phyloP scores from a whole-genome alignment of 1,140 invertebrate species.

The Papilio aristodemus region DNA sequence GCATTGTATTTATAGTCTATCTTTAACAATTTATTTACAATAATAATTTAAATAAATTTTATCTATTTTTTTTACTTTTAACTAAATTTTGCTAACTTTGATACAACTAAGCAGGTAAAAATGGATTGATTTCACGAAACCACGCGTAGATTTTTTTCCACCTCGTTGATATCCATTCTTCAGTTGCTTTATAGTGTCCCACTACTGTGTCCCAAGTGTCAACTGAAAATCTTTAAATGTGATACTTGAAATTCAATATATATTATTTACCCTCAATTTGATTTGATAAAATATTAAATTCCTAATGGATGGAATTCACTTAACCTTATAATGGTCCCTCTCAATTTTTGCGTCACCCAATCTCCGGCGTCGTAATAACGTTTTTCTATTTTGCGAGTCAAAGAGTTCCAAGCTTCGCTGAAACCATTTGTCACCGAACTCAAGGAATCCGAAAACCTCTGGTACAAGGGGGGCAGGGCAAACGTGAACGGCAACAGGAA shows the following conservation, averaged over 20 bases:
- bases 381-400: slow-evolving; percentile 1
- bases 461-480: background rate
- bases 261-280: slow-evolving; percentile 15
- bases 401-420: background rate
- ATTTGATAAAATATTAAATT: slow-evolving; percentile 3
- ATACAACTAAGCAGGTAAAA: background rate
- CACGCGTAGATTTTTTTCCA: slow-evolving; percentile 6
- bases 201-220: background rate
- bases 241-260: slow-evolving; percentile 13
- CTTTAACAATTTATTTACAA: background rate
- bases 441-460: background rate
- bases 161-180: background rate
- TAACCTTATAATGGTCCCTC: background rate
- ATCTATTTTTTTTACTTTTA: background rate
- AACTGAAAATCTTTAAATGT: slow-evolving; percentile 10
- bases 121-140: background rate
- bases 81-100: background rate
- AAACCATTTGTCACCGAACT: background rate
- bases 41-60: slow-evolving; percentile 14
- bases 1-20: no score
- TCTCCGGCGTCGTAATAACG: slow-evolving; percentile 3
- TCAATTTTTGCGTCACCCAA: background rate
- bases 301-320: slow-evolving; percentile 18
- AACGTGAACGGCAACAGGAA: slow-evolving; percentile 8
- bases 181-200: background rate